Base-by-base conservation (phyloP, 2,797 vertebrate genomes). In the Parotocinclus haroldoi region DNA sequence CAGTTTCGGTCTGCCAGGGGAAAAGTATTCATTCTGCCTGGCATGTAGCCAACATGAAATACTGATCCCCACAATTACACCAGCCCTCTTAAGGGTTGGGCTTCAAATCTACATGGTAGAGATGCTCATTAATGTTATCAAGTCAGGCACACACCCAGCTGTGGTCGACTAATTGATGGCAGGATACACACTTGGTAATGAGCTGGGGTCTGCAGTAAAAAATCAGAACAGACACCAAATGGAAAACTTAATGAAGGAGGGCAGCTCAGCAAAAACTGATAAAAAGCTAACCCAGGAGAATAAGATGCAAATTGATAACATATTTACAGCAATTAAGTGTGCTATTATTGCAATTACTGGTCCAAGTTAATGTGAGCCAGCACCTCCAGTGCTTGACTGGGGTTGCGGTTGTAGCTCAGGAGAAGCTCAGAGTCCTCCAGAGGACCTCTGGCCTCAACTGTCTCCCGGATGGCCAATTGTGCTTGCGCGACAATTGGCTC, bases 121-220 rank as follows among this genome's bases (percentile, higher is more conserved):
- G n/a, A n/a, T n/a, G n/a, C n/a, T n/a, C n/a, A n/a, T n/a, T n/a
- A n/a, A n/a, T n/a, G n/a, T n/a, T n/a, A n/a, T n/a, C n/a, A n/a
- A n/a, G n/a, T n/a, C n/a, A n/a, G n/a, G n/a, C 38, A 58, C 79
- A 82, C 64, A 72, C 78, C 83, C 81, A 77, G 76, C 81, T 78
- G 72, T 39, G 61, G 67, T 60, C 54, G 52, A 61, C 56, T 74
- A 72, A 68, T 72, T 76, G 76, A 73, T 67, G 67, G 52, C 75
- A 84, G 74, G 73, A 65, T 63, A 38, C 40, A 68, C 14, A 13
- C 13, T 27, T 27, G 27, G 5, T 27, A 27, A 27, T 27, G 27
- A 27, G 17, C 71, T 52, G 57, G 46, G 38, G 17, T 5, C 27
- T 27, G 27, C 27, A 44, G 17, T 9, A 50, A 38, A 27, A 65